Conservation (phyloP, 92 coral and sea anemone species). For the Siderastrea siderea region DNA sequence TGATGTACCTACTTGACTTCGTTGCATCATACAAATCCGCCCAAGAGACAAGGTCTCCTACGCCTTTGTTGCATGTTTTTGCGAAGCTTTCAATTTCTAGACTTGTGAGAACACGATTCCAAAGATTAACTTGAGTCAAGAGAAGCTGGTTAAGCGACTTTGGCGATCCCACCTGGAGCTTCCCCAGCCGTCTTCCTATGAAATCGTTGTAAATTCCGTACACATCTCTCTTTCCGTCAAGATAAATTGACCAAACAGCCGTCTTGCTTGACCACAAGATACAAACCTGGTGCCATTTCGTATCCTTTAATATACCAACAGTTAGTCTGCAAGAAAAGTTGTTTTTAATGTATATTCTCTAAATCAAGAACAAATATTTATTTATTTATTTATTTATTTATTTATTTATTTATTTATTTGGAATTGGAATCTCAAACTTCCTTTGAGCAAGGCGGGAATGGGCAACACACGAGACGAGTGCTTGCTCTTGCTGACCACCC, state of each 20-base stretch:
- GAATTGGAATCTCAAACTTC: too few relatives aligned
- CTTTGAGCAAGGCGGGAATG: too few relatives aligned
- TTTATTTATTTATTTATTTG: too few relatives aligned
- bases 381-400: too few relatives aligned
- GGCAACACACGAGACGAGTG: too few relatives aligned
- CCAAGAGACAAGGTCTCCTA: conserved; percentile 36
- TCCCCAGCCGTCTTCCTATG: conserved; percentile 12
- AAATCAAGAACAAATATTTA: too few relatives aligned
- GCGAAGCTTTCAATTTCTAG: conserved; percentile 32
- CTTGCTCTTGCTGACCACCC: too few relatives aligned
- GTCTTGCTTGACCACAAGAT: conserved; percentile 32
- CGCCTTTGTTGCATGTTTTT: conserved; percentile 29
- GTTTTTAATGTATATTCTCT: background rate
- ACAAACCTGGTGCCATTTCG: conserved; percentile 32
- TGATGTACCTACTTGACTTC: conserved; percentile 6
- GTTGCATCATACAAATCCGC: conserved; percentile 36
- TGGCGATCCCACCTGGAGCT: background rate
- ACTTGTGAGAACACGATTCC: conserved; percentile 44
- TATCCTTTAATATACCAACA: conserved; percentile 27
- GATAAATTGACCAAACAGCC: conserved; percentile 15
- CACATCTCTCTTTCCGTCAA: background rate
- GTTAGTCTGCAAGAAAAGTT: conserved; percentile 11
- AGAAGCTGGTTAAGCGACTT: background rate
- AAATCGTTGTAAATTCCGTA: conserved; percentile 7
- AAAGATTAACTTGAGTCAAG: conserved; percentile 33